Base-by-base conservation (phyloP, 2,797 vertebrate genomes). In the Cossypha caffra region DNA sequence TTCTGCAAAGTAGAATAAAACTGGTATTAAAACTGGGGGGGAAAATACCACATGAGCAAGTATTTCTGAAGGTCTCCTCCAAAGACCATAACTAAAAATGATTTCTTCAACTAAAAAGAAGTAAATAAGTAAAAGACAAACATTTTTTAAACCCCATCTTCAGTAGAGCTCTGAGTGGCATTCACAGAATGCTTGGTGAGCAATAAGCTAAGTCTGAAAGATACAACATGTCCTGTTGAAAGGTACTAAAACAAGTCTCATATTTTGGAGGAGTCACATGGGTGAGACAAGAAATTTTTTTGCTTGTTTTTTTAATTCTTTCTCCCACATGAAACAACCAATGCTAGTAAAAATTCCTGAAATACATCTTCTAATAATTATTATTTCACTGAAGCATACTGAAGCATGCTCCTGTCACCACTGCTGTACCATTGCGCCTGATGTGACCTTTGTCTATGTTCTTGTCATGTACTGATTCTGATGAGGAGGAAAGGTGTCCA, bases 351-450 rank as follows among this genome's bases (percentile, higher is more conserved):
- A 76, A 62, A 28, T 18, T 76, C 26, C 33, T 71, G 33, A 61
- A 51, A 28, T 24, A 13, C 5, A 13, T 38, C 10, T 66, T 25
- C 14, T 50, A 67, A 4, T 5, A 17, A 17, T 28, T 40, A 19
- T 35, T 43, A 25, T 25, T 55, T 74, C 9, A 40, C 13, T 20
- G 7, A 43, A 51, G 8, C 21, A n/a, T 29, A 43, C 7, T 12
- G 23, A 45, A 84, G 9, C 29, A n/a, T 17, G 10, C 5, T 69
- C 2, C 51, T 4, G 2, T 63, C n/a, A 48, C 15, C 15, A 23
- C 4, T 38, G n/a, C 6, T 48, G 3, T 15, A 55, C 5, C 20
- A 45, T 7, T 1, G 1, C 7, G 26, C 5, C 25, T 69, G 10
- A 45, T 29, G 25, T 15, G 12, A 23, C 16, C 14, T 68, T 52